Percentiles rank a stretch among this genome's conserved stretches.
Evolutionary conservation across 2,888 invertebrate genomes (phyloP).

Genomic region (Malthinus seriepunctatus): DNA sequence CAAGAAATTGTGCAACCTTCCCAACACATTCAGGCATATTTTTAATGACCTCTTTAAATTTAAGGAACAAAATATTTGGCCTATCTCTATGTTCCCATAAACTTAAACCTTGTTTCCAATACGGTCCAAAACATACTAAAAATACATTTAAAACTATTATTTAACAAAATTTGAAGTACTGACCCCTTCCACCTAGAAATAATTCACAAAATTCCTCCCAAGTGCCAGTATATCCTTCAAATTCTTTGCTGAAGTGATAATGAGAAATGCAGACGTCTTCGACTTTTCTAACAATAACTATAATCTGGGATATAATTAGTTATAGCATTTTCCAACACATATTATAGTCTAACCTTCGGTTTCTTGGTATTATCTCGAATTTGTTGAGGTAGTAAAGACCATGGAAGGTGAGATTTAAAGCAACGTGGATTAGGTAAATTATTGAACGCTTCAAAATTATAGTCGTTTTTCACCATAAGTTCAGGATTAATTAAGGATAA

Average conservation of each 20-base stretch:
- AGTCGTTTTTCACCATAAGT: neutral
- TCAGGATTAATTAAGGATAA: neutral
- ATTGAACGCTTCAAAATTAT: neutral
- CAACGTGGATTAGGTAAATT: conserved; percentile 50
- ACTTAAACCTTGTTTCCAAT: too few relatives aligned
- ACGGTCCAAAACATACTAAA: too few relatives aligned
- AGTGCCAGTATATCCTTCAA: conserved; percentile 58
- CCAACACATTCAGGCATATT: too few relatives aligned
- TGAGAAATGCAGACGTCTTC: conserved; percentile 89
- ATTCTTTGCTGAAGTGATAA: conserved; percentile 76
- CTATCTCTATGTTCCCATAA: too few relatives aligned
- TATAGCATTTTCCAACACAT: neutral
- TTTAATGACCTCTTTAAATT: too few relatives aligned
- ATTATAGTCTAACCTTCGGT: conserved; percentile 48
- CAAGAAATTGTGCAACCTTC: too few relatives aligned
- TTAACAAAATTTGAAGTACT: too few relatives aligned
- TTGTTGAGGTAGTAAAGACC: conserved; percentile 60
- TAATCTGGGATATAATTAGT: conserved; percentile 53
- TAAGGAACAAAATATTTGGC: too few relatives aligned
- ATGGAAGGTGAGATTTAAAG: conserved; percentile 68
- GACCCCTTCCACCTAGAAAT: conserved; percentile 66
- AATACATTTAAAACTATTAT: too few relatives aligned
- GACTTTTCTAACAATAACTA: conserved; percentile 86
- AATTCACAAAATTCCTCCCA: conserved; percentile 79
- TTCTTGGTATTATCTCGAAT: conserved; percentile 49